Base-by-base conservation (phyloP, 1,140 invertebrate genomes). In the Ladona fulva region DNA sequence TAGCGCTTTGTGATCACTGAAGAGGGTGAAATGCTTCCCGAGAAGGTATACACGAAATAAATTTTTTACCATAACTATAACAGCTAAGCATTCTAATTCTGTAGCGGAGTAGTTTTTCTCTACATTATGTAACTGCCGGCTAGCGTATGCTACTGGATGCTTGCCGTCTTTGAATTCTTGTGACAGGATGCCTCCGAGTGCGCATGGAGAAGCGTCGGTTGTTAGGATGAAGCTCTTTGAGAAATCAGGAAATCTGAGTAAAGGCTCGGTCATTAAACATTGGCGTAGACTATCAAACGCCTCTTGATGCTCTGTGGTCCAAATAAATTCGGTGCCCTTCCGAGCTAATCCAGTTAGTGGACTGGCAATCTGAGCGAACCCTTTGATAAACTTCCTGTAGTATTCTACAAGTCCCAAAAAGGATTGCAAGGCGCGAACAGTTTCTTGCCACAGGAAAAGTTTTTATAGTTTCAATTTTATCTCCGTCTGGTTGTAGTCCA, bases 91-190 rank as follows among this genome's bases (percentile, higher is more conserved):
- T 81, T 89, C 86, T 78, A 84, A 85, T 42, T 89, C 85, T 25
- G 86, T 83, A 78, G 85, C 84, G 5, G 83, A 77, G 76, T 88
- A 87, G 77, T 85, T 86, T 78, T 79, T 78, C 77, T 87, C 85
- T n/a, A 85, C 80, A 12, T 75, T 16, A 42, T 77, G 79, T 25
- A 87, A 77, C 1, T 81, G 80, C 52, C 82, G 74, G 16, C 84
- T 85, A 24, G 81, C 82, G 81, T 78, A 84, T 24, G 80, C 80
- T 66, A 87, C 82, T 12, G 82, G 82, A 24, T 76, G 74, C 75
- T 84, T 82, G 6, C 42, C 76, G 24, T 80, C 81, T 77, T 83
- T 80, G 25, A 78, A 78, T n/a, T n/a, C n/a, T 12, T 42, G 19
- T n/a, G 14, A 14, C 14, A 78, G 7, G 25, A 76, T 24, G 19